Evolutionary conservation across 2,888 invertebrate species (phyloP).

Genomic region (Brachyptera putata): DNA sequence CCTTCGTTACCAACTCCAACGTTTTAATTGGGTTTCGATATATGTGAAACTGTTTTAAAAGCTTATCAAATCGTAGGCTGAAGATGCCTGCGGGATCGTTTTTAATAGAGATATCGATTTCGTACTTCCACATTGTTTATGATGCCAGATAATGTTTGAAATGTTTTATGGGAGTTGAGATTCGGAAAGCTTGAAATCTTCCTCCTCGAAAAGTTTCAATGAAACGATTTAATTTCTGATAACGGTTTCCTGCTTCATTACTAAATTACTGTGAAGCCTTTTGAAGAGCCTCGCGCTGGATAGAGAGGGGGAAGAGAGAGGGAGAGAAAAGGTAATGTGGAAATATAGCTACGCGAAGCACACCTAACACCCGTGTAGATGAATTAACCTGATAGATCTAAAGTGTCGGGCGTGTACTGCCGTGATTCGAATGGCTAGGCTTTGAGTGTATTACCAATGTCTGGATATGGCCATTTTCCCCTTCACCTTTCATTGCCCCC

Average conservation of each 20-base stretch:
- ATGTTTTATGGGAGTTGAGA: constrained; percentile 7
- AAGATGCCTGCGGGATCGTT: neutral
- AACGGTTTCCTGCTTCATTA: constrained; percentile 6
- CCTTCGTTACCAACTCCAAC: neutral
- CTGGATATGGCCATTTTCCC: constrained; percentile 15
- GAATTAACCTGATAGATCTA: constrained; percentile 18
- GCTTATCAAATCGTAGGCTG: neutral
- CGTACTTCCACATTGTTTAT: neutral
- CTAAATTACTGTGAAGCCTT: neutral
- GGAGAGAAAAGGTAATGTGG: neutral
- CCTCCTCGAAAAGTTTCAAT: constrained; percentile 13
- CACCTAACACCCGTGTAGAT: neutral
- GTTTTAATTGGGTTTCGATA: neutral
- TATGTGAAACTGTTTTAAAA: neutral
- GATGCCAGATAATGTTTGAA: constrained; percentile 6
- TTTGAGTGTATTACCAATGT: neutral
- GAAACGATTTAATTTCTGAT: constrained; percentile 17
- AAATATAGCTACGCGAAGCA: neutral
- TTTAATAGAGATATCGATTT: neutral
- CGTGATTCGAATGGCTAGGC: constrained; percentile 11
- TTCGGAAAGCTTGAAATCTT: constrained; percentile 9
- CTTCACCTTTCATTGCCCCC: constrained; percentile 27
- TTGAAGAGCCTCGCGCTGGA: too few relatives aligned
- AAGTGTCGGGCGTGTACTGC: constrained; percentile 11
- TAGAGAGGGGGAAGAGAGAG: neutral